These are phyloP conservation scores for Apus apus DNA, from an alignment of 2,113 vertebrate species.

Conservation along the genomic window DNA sequence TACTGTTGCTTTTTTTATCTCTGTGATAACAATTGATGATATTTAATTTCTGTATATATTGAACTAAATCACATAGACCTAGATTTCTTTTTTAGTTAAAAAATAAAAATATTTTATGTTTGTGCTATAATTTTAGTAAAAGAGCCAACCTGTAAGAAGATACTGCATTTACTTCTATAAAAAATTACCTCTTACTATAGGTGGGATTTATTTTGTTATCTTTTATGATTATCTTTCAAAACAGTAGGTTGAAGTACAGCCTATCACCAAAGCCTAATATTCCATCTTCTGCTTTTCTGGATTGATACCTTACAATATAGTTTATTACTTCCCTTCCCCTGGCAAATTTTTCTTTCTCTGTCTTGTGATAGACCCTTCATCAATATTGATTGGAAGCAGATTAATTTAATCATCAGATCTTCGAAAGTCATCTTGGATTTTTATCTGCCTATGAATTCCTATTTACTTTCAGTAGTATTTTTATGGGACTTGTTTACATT, in stretches of 20 bases:
- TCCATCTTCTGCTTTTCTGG: background rate
- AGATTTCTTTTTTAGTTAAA: background rate
- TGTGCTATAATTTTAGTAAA: background rate
- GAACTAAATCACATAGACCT: background rate
- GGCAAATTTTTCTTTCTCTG: background rate
- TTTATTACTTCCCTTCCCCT: too few relatives aligned
- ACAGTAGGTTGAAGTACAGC: background rate
- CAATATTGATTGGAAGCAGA: background rate
- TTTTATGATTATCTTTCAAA: background rate
- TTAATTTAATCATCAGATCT: background rate
- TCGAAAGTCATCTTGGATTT: background rate
- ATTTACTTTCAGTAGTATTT: conserved; percentile 12
- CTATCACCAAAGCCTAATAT: background rate
- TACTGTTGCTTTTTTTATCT: background rate
- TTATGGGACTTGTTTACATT: conserved; percentile 24
- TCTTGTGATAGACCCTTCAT: background rate
- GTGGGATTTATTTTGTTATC: background rate
- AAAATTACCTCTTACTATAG: background rate
- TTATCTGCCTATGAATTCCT: background rate
- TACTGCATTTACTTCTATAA: background rate
- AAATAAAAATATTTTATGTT: background rate
- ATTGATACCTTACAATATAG: background rate
- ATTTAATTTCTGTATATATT: background rate
- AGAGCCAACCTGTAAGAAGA: background rate
- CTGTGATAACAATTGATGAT: background rate